phyloP scores from a whole-genome alignment of 2,888 invertebrate genomes.

The Athetis lepigone region DNA sequence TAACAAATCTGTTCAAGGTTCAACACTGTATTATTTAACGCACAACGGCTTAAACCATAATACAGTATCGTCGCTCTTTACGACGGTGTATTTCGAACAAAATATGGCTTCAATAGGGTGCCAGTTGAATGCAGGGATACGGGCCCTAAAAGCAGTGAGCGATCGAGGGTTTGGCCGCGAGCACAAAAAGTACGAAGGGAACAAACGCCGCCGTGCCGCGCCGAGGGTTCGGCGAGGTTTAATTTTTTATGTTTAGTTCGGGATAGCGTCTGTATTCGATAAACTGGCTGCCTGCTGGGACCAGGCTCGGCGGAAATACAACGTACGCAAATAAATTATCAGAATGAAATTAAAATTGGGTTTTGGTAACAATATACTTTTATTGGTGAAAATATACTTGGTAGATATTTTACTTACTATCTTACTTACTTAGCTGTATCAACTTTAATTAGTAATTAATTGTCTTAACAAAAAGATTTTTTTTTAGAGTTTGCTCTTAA shows the following conservation, averaged over 20 bases:
- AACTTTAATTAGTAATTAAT: constrained; percentile 11
- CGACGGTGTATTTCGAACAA: constrained; percentile 67
- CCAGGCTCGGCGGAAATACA: constrained; percentile 56
- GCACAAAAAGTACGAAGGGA: constrained; percentile 84
- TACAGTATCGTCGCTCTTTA: constrained; percentile 64
- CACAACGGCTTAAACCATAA: constrained; percentile 65
- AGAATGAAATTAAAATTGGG: constrained; percentile 7
- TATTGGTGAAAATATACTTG: not conserved
- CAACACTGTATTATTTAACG: constrained; percentile 65
- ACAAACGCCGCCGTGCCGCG: constrained; percentile 61
- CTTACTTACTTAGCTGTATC: not conserved
- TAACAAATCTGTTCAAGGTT: constrained; percentile 63
- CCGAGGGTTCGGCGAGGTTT: constrained; percentile 74
- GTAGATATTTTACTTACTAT: no score
- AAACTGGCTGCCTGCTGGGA: constrained; percentile 66
- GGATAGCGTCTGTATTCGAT: constrained; percentile 65
- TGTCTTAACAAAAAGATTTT: constrained; percentile 15
- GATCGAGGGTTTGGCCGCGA: constrained; percentile 66
- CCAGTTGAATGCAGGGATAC: constrained; percentile 73
- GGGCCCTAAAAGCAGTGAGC: constrained; percentile 73
- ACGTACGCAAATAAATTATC: constrained; percentile 47
- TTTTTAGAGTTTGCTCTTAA: constrained; percentile 9
- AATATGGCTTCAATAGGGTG: constrained; percentile 79
- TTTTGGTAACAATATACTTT: not conserved
- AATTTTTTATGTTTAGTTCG: constrained; percentile 77